Percentiles rank a stretch among this genome's conserved stretches.
These are phyloP conservation scores for Hydra vulgaris DNA, from an alignment of 30 jellyfish, hydroid and myxozoan genomes.

Conservation along the genomic window DNA sequence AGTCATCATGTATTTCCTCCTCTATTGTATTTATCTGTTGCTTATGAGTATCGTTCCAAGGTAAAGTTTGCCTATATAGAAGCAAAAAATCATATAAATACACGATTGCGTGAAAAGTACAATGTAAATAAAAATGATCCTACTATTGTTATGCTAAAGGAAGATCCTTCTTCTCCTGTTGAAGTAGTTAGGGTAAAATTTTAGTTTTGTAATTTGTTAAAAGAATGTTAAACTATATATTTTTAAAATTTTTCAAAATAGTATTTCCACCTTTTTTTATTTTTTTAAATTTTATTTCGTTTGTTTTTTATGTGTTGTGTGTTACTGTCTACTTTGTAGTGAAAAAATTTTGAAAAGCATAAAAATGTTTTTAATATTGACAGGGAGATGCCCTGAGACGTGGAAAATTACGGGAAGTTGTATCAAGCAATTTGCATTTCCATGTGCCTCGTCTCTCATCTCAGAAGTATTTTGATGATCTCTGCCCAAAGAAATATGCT, in stretches of 20 bases:
- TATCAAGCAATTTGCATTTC: constrained; percentile 42
- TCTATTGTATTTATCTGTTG: constrained; percentile 47
- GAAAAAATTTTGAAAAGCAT: too few species aligned
- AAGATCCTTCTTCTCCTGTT: constrained; percentile 80
- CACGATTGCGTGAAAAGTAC: constrained; percentile 37
- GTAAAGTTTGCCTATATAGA: constrained; percentile 69
- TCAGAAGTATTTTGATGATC: constrained; percentile 42
- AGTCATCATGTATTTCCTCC: constrained; percentile 46
- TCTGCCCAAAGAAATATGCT: constrained; percentile 55
- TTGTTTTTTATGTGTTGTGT: too few species aligned
- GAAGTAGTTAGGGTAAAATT: constrained; percentile 37
- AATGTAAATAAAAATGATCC: constrained; percentile 41
- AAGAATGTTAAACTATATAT: not conserved
- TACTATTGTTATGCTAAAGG: constrained; percentile 51
- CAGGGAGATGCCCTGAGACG: constrained; percentile 63
- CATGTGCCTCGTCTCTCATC: constrained; percentile 70
- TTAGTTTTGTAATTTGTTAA: not conserved
- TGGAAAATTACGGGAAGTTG: constrained; percentile 49
- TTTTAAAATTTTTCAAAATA: not conserved
- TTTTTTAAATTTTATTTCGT: not conserved
- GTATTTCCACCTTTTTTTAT: not conserved
- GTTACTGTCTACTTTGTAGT: too few species aligned
- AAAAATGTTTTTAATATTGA: not conserved
- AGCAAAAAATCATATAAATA: constrained; percentile 6
- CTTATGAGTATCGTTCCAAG: constrained; percentile 40